These are phyloP conservation scores for Phortica magna DNA, from an alignment of 2,888 invertebrate genomes.

Conservation along the genomic window DNA sequence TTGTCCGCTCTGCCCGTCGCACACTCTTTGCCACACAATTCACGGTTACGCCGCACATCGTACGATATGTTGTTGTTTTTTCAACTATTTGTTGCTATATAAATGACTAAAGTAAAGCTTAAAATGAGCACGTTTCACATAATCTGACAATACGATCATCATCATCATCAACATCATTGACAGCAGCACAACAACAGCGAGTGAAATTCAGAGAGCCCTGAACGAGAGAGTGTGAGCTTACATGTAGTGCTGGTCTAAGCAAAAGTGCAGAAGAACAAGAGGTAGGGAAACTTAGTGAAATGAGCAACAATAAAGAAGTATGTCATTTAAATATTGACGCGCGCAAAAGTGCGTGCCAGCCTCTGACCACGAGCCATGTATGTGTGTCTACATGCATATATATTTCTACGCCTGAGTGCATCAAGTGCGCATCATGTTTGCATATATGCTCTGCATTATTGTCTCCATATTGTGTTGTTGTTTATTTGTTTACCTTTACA, in stretches of 20 bases:
- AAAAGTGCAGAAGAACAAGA: too few relatives aligned
- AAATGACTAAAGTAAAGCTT: background rate
- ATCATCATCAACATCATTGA: background rate
- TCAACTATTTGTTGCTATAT: background rate
- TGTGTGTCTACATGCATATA: too few relatives aligned
- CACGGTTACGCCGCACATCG: conserved; percentile 1
- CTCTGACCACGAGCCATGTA: too few relatives aligned
- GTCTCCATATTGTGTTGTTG: background rate
- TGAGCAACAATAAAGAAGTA: conserved; percentile 42
- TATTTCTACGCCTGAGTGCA: too few relatives aligned
- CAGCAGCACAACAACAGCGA: conserved; percentile 11
- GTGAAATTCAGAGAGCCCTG: background rate
- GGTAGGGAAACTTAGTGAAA: background rate
- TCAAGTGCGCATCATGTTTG: background rate
- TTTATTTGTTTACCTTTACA: background rate
- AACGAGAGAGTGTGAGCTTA: background rate
- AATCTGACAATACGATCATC: background rate
- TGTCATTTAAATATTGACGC: conserved; percentile 60
- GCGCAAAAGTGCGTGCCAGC: background rate
- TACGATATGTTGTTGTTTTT: conserved; percentile 15
- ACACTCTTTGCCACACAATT: background rate
- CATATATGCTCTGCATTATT: background rate
- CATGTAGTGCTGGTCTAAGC: background rate
- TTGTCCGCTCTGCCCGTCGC: background rate
- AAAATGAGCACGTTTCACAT: conserved; percentile 2